Conservation (phyloP, 2,888 invertebrate genomes). For the Metallyticus violacea region DNA sequence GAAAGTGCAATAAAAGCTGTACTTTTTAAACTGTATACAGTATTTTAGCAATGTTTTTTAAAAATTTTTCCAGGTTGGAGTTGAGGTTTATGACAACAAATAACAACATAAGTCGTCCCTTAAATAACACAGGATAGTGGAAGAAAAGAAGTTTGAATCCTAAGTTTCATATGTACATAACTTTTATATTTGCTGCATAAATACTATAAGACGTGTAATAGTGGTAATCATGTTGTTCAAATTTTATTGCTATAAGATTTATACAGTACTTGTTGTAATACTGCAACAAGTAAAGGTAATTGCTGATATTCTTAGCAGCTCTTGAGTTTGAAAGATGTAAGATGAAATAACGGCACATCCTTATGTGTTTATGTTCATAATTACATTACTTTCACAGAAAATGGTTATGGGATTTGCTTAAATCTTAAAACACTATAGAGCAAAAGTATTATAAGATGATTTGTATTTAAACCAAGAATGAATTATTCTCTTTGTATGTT, state of each 20-base stretch:
- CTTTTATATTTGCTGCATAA: neutral
- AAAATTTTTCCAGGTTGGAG: slow-evolving; percentile 60
- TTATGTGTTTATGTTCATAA: too few relatives aligned
- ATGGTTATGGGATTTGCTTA: neutral
- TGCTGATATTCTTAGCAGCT: neutral
- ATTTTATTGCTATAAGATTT: neutral
- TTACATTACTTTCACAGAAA: neutral
- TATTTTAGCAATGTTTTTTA: too few relatives aligned
- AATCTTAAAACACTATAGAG: neutral
- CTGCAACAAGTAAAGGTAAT: neutral
- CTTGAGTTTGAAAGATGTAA: neutral
- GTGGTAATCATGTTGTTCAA: neutral
- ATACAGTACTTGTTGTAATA: neutral
- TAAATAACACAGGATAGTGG: neutral
- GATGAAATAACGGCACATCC: too few relatives aligned
- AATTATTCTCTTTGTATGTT: neutral
- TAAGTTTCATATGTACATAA: neutral
- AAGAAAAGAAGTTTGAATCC: neutral
- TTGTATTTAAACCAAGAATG: neutral
- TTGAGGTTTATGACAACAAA: slow-evolving; percentile 67
- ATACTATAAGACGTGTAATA: neutral
- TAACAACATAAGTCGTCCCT: slow-evolving; percentile 58
- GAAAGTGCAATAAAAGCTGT: too few relatives aligned
- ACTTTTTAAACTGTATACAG: too few relatives aligned
- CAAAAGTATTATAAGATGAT: neutral